phyloP scores from a whole-genome alignment of 2,888 invertebrate genomes.

The Orthonychiurus folsomi region DNA sequence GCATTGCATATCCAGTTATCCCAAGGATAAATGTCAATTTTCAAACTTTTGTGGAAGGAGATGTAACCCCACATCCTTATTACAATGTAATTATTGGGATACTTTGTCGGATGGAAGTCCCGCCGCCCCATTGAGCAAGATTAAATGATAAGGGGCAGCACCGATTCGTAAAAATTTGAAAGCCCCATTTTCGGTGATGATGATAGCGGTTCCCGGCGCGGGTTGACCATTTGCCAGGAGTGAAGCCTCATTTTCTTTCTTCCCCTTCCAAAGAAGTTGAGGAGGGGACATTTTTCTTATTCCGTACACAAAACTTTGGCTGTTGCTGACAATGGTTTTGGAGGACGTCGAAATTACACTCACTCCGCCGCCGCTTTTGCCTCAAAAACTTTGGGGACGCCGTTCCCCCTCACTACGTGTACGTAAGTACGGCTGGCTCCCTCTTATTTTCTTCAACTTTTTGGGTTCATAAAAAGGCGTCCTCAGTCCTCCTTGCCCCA shows the following conservation, averaged over 20 bases:
- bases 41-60: not conserved
- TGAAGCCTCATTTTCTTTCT: slow-evolving; percentile 3
- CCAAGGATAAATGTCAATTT: not conserved
- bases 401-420: not conserved
- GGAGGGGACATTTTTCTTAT: slow-evolving; percentile 17
- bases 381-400: not conserved
- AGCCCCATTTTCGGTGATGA: slow-evolving; percentile 19
- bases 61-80: not conserved
- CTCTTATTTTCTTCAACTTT: not conserved
- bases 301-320: slow-evolving; percentile 20
- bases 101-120: not conserved
- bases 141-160: not conserved
- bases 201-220: slow-evolving; percentile 11
- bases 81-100: not conserved
- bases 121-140: not conserved
- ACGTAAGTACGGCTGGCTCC: too few relatives aligned
- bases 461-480: not conserved
- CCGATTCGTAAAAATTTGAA: slow-evolving; percentile 1
- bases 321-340: slow-evolving; percentile 19
- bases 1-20: not conserved
- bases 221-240: slow-evolving; percentile 18
- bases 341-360: not conserved
- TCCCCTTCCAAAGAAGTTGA: not conserved
- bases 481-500: not conserved
- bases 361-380: too few relatives aligned